A percentile compares a stretch with the other conserved stretches of the same genome.
Evolutionary conservation across 1,140 invertebrate genomes (phyloP).

Genomic region (Drosophila kikkawai): DNA sequence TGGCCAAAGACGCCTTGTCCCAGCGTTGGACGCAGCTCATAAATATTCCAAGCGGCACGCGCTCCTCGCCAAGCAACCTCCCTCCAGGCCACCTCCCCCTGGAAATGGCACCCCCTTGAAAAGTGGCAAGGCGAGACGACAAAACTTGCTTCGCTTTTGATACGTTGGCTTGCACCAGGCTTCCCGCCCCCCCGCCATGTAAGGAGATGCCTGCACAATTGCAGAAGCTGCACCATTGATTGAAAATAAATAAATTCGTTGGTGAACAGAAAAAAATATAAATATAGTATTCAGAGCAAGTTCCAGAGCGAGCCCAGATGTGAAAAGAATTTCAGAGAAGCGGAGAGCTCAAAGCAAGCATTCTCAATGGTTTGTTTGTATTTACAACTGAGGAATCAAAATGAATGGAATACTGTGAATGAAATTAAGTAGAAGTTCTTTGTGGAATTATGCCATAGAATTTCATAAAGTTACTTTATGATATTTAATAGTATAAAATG

Average conservation of each 20-base stretch:
- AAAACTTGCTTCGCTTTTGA: slow-evolving; percentile 64
- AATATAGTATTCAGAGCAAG: slow-evolving; percentile 18
- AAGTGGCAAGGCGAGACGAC: slow-evolving; percentile 69
- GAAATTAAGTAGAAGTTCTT: slow-evolving; percentile 24
- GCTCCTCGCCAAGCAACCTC: slow-evolving; percentile 48
- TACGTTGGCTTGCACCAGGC: background rate
- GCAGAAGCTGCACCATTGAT: slow-evolving; percentile 58
- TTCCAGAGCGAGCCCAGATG: slow-evolving; percentile 1
- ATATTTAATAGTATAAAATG: background rate
- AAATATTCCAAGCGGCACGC: slow-evolving; percentile 79
- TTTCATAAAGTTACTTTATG: background rate
- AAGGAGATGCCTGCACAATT: slow-evolving; percentile 23
- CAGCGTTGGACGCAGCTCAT: slow-evolving; percentile 63
- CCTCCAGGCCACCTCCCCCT: background rate
- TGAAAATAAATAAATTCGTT: slow-evolving; percentile 78
- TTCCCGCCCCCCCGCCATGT: background rate
- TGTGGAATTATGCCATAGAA: slow-evolving; percentile 2
- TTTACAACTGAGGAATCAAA: slow-evolving; percentile 19
- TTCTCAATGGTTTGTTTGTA: slow-evolving; percentile 33
- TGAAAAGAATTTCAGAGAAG: slow-evolving; percentile 2
- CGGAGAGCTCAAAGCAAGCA: slow-evolving; percentile 18
- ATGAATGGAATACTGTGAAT: slow-evolving; percentile 35
- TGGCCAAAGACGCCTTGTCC: slow-evolving; percentile 41
- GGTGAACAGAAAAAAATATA: background rate
- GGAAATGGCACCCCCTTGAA: slow-evolving; percentile 5